Evolutionary conservation across 2,888 invertebrate genomes (phyloP).

Genomic region (Phengaris arion): DNA sequence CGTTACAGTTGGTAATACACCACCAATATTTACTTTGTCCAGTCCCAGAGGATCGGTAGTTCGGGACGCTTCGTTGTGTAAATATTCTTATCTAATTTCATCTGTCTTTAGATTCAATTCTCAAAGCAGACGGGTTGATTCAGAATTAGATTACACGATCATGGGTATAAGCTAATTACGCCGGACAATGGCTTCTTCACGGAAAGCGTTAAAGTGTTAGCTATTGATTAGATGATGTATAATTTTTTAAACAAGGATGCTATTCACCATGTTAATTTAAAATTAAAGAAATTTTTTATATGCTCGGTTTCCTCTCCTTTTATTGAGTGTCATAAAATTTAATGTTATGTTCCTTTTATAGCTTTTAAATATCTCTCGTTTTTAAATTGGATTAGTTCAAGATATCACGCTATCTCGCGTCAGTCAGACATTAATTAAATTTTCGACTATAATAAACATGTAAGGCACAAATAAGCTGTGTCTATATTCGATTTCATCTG

Average conservation of each 20-base stretch:
- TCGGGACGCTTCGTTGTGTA: slow-evolving; percentile 55
- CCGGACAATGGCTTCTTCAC: slow-evolving; percentile 26
- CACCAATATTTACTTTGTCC: slow-evolving; percentile 67
- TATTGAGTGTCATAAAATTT: not conserved
- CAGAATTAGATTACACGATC: slow-evolving; percentile 35
- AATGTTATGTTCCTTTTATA: not conserved
- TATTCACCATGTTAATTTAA: slow-evolving; percentile 5
- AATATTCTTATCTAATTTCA: slow-evolving; percentile 53
- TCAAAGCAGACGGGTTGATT: not conserved
- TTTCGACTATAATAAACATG: slow-evolving; percentile 21
- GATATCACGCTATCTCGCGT: not conserved
- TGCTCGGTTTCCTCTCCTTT: not conserved
- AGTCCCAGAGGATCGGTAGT: slow-evolving; percentile 51
- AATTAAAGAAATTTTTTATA: not conserved
- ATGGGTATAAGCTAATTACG: slow-evolving; percentile 37
- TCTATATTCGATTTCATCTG: slow-evolving; percentile 23
- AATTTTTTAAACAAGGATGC: slow-evolving; percentile 14
- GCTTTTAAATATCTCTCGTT: not conserved
- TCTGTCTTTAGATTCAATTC: slow-evolving; percentile 53
- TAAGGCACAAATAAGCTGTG: slow-evolving; percentile 15
- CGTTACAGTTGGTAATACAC: slow-evolving; percentile 65
- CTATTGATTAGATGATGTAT: slow-evolving; percentile 24
- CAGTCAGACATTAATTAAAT: slow-evolving; percentile 16
- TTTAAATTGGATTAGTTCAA: not conserved
- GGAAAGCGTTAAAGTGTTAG: slow-evolving; percentile 26